phyloP scores from a whole-genome alignment of 1,140 invertebrate genomes.

The Papilio xuthus region DNA sequence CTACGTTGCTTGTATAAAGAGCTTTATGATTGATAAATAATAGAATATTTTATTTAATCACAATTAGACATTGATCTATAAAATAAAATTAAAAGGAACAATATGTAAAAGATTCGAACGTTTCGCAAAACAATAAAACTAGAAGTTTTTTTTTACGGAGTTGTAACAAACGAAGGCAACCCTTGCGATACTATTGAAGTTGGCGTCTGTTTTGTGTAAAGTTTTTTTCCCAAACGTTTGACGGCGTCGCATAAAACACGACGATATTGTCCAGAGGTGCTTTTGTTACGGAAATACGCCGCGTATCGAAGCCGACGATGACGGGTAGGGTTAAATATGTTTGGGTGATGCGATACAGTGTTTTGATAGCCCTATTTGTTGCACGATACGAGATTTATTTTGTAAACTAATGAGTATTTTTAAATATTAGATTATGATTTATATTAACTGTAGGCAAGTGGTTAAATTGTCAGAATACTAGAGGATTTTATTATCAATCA shows the following conservation, averaged over 20 bases:
- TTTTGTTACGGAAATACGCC: conserved; percentile 50
- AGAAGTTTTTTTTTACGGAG: not conserved
- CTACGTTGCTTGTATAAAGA: no score
- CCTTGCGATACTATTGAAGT: conserved; percentile 24
- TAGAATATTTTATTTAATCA: no score
- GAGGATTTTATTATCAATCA: no score
- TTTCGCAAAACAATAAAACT: conserved; percentile 27
- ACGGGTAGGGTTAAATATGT: conserved; percentile 29
- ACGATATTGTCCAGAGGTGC: conserved; percentile 50
- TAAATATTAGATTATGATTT: not conserved
- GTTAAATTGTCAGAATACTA: not conserved
- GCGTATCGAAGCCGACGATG: conserved; percentile 21
- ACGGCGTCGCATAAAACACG: conserved; percentile 47
- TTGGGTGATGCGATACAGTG: not conserved
- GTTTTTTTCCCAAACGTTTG: conserved; percentile 42
- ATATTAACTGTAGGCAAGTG: not conserved
- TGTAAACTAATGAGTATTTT: not conserved
- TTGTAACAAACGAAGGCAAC: conserved; percentile 29
- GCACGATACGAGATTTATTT: not conserved
- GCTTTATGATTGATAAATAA: no score
- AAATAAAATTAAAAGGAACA: not conserved
- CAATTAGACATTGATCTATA: not conserved
- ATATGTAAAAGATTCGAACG: conserved; percentile 28
- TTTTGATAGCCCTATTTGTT: conserved; percentile 18
- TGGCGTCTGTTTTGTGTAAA: conserved; percentile 42